Conservation (phyloP, 2,888 invertebrate genomes). For the Mythimna impura region DNA sequence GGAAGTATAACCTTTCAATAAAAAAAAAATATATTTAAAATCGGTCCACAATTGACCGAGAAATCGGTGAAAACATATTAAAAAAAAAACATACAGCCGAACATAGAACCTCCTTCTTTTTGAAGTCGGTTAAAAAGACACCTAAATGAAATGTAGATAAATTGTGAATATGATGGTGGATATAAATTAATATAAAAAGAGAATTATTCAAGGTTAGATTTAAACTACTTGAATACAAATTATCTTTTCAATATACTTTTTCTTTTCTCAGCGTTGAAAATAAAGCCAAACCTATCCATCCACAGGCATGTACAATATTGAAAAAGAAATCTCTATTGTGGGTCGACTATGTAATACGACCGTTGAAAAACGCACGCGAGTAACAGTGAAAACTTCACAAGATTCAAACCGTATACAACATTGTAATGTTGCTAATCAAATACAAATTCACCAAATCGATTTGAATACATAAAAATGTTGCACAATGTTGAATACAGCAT, state of each 20-base stretch:
- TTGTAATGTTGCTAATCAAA: background rate
- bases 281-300: background rate
- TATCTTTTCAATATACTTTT: background rate
- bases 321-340: background rate
- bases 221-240: too few relatives aligned
- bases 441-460: background rate
- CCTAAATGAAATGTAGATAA: too few relatives aligned
- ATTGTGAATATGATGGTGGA: too few relatives aligned
- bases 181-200: too few relatives aligned
- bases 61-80: too few relatives aligned
- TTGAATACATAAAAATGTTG: background rate
- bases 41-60: too few relatives aligned
- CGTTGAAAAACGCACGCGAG: background rate
- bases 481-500: background rate
- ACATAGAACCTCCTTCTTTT: too few relatives aligned
- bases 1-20: too few relatives aligned
- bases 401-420: background rate
- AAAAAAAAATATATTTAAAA: too few relatives aligned
- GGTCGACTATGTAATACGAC: background rate
- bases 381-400: background rate
- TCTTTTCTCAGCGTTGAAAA: background rate
- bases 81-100: too few relatives aligned
- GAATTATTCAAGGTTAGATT: too few relatives aligned
- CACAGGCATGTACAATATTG: background rate
- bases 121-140: too few relatives aligned